Percentiles rank a stretch among this genome's conserved stretches.
phyloP scores from a whole-genome alignment of 2,113 vertebrate genomes.

The Pleuronectes platessa region DNA sequence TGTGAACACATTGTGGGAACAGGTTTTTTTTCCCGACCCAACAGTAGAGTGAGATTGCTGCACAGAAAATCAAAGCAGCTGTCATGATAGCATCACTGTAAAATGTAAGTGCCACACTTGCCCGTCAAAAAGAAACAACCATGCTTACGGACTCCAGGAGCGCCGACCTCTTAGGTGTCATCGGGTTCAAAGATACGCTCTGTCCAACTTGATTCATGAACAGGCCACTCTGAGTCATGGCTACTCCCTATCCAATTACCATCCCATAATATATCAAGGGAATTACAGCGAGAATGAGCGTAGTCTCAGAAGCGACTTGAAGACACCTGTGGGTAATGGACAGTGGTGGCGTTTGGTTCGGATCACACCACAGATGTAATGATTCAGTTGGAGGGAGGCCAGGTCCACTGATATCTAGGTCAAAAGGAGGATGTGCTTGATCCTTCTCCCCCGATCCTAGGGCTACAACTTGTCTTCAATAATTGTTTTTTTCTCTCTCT shows the following conservation, averaged over 20 bases:
- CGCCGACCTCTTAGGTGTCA: constrained; percentile 63
- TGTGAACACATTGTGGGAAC: background rate
- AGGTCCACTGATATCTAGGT: constrained; percentile 75
- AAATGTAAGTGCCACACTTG: constrained; percentile 21
- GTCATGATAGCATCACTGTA: constrained; percentile 27
- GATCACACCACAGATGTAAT: constrained; percentile 66
- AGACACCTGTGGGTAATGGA: constrained; percentile 79
- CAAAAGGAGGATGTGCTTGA: constrained; percentile 62
- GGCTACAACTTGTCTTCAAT: constrained; percentile 42
- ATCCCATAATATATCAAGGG: constrained; percentile 77
- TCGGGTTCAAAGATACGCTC: constrained; percentile 67
- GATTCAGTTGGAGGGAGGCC: constrained; percentile 60
- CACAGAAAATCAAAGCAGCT: constrained; percentile 24
- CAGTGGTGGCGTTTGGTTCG: constrained; percentile 64
- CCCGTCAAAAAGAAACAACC: constrained; percentile 41
- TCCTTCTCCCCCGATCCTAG: constrained; percentile 45
- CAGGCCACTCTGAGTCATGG: constrained; percentile 76
- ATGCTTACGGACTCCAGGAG: constrained; percentile 35
- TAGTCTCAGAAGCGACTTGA: constrained; percentile 67
- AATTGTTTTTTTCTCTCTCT: constrained; percentile 17
- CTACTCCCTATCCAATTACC: constrained; percentile 82
- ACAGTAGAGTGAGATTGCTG: background rate
- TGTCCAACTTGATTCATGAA: constrained; percentile 81
- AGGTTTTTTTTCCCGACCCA: background rate
- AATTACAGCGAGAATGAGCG: constrained; percentile 57